These are phyloP conservation scores for Monopis laevigella DNA, from an alignment of 2,888 invertebrate species.

Conservation along the genomic window DNA sequence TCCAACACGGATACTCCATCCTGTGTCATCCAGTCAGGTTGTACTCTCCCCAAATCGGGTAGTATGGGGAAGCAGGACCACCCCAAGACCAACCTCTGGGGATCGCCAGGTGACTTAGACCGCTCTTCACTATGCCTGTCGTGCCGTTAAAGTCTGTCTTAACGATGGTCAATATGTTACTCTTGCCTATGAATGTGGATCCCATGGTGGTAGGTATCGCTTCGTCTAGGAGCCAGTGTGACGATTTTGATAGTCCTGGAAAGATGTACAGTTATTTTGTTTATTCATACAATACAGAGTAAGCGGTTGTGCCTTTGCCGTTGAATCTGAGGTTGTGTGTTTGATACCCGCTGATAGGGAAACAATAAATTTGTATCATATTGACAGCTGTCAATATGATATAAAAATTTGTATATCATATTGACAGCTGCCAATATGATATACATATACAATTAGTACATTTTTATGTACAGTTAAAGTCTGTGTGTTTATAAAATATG, in stretches of 20 bases:
- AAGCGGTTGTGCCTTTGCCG: no score
- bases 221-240: conserved; percentile 40
- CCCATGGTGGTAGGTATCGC: conserved; percentile 43
- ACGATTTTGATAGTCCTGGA: conserved; percentile 39
- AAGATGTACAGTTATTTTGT: no score
- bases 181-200: conserved; percentile 32
- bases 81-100: conserved; percentile 89
- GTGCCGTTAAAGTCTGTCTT: conserved; percentile 55
- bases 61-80: conserved; percentile 77
- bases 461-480: no score
- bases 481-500: no score
- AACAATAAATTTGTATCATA: no score
- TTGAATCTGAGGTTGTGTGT: no score
- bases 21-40: conserved; percentile 53
- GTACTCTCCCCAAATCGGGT: conserved; percentile 80
- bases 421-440: no score
- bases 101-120: conserved; percentile 79
- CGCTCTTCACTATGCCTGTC: conserved; percentile 73
- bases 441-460: no score
- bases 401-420: no score
- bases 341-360: no score
- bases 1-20: neutral
- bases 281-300: no score
- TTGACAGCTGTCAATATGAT: no score
- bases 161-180: conserved; percentile 36